Percentiles rank a stretch among this genome's conserved stretches.
Conservation (phyloP, 2,797 vertebrate genomes). For the Sus cebifrons region DNA sequence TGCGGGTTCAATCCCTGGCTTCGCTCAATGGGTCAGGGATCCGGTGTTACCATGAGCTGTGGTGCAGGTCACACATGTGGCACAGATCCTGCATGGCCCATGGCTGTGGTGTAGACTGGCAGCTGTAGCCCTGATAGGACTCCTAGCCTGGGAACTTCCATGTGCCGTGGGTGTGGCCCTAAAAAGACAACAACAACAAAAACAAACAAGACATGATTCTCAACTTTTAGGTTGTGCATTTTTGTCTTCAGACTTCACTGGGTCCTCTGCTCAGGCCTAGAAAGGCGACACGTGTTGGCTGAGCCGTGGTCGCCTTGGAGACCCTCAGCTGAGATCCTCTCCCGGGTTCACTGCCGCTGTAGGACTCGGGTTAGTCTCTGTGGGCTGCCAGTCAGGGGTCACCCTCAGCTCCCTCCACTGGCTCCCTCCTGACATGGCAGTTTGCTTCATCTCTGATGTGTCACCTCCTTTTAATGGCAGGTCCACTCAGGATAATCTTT, state of each 20-base stretch:
- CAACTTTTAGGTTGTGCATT: too few species aligned
- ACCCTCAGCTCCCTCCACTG: not conserved
- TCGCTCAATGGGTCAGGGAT: too few species aligned
- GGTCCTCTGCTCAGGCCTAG: not conserved
- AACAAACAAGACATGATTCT: too few species aligned
- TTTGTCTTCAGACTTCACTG: not conserved
- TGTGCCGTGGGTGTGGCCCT: too few species aligned
- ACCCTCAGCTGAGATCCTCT: not conserved
- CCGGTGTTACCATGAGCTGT: too few species aligned
- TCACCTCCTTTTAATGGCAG: not conserved
- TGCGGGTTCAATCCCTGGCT: too few species aligned
- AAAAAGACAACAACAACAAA: too few species aligned
- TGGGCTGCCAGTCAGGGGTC: not conserved
- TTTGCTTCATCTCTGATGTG: not conserved
- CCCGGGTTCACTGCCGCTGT: not conserved
- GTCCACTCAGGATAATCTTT: not conserved
- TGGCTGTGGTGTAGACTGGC: too few species aligned
- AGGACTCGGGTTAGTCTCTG: not conserved
- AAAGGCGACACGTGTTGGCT: not conserved
- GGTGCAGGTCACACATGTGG: too few species aligned
- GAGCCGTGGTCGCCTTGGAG: not conserved
- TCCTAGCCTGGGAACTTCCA: too few species aligned
- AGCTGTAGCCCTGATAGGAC: too few species aligned
- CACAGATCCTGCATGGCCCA: too few species aligned
- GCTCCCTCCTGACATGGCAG: fast-evolving